phyloP scores from a whole-genome alignment of 2,113 vertebrate genomes.

The Hymenochirus boettgeri region DNA sequence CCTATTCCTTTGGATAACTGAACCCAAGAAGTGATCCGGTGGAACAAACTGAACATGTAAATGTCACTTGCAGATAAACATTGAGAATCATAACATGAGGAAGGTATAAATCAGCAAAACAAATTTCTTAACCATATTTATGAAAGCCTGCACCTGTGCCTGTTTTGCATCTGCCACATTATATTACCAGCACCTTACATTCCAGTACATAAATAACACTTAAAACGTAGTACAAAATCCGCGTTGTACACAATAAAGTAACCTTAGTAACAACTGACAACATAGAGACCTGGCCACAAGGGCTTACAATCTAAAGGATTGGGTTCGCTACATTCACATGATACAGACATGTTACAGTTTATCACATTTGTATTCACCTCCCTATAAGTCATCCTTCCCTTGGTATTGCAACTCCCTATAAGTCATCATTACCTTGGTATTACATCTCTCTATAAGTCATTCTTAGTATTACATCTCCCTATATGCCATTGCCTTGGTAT shows the following conservation, averaged over 20 bases:
- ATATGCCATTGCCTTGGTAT: too few species aligned
- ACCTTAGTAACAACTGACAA: too few species aligned
- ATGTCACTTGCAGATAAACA: conserved; percentile 6
- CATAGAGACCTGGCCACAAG: not conserved
- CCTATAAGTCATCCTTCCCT: too few species aligned
- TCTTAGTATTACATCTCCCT: too few species aligned
- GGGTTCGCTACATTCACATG: too few species aligned
- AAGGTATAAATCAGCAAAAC: conserved; percentile 1
- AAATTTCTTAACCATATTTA: not conserved
- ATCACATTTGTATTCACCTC: too few species aligned
- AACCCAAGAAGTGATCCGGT: not conserved
- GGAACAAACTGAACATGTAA: conserved; percentile 14
- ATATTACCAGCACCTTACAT: not conserved
- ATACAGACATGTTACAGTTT: too few species aligned
- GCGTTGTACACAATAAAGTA: not conserved
- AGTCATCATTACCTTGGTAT: too few species aligned
- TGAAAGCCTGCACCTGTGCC: conserved; percentile 24
- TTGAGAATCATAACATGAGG: not conserved
- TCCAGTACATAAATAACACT: too few species aligned
- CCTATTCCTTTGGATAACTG: conserved; percentile 6
- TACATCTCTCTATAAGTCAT: too few species aligned
- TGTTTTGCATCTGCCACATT: conserved; percentile 15
- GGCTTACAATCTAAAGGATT: not conserved
- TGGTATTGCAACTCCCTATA: too few species aligned
- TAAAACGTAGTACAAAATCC: too few species aligned